Percentiles rank a stretch among this genome's conserved stretches.
Evolutionary conservation across 2,888 invertebrate species (phyloP).

Genomic region (Cosmopolites sordidus): DNA sequence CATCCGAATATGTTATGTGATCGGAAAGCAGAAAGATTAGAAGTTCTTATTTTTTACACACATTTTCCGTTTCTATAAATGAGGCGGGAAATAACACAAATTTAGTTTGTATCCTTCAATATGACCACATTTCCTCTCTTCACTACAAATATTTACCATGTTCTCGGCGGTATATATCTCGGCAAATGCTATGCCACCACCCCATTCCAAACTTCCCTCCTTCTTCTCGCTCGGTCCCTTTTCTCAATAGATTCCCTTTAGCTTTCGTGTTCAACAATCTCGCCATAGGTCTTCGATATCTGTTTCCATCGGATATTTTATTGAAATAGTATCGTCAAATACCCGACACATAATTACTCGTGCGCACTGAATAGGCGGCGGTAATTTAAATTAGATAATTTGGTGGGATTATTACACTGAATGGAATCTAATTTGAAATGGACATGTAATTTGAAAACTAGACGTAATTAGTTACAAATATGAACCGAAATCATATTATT

Average conservation of each 20-base stretch:
- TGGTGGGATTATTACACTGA: no score
- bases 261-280: no score
- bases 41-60: background rate
- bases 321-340: slow-evolving; percentile 19
- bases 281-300: slow-evolving; percentile 14
- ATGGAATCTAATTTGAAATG: no score
- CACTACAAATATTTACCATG: background rate
- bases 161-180: slow-evolving; percentile 1
- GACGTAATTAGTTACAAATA: no score
- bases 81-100: background rate
- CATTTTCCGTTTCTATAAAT: background rate
- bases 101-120: no score
- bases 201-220: no score
- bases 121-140: background rate
- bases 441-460: no score
- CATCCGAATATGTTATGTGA: no score
- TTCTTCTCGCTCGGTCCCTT: no score
- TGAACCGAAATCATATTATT: no score
- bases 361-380: background rate
- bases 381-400: no score
- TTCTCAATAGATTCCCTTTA: no score
- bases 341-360: slow-evolving; percentile 19
- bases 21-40: background rate
- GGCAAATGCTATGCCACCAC: slow-evolving; percentile 3
- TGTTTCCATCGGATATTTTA: slow-evolving; percentile 18